Evolutionary conservation across 37 sponge, comb jelly and placozoan genomes (phyloP), one percentile per base, ranked within the genome.

Genomic region (Haliclona indistincta): DNA sequence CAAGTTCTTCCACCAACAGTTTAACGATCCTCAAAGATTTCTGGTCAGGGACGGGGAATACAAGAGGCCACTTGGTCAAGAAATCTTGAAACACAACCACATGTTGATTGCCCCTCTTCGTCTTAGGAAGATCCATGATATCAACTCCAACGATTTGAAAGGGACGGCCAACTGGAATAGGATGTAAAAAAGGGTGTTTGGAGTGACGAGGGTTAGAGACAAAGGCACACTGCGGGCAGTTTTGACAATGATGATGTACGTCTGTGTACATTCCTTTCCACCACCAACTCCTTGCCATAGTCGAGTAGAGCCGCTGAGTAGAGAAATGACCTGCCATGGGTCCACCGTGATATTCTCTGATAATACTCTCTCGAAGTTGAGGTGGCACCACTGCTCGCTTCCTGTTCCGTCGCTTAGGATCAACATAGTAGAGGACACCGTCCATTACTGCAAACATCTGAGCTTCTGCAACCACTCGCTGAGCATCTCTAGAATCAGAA

Each of bases 81-180:
- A 51, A 77, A 6, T 77, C 67, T 34, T 66, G 39, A 66, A 77
- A 77, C 1, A 56, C 56, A 11, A 77, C 47, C 2, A 64, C 68
- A 51, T 77, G 65, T 1, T 66, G 62, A 66, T 77, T 77, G 11
- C 78, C 78, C 0, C 29, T 3, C 1, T 26, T 51, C 2, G 88
- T 75, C 55, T 22, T 11, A 2, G 76, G 87, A 17, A 80, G 63
- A 15, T 79, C 67, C 23, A 72, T 51, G 19, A 85, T 79, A 68
- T 85, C 86, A 38, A 85, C 68, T 2, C 73, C 79, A 15, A 85
- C 74, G 26, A 26, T 61, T 20, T 79, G 55, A 81, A 86, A 86
- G n/a, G 80, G 87, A 20, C 74, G 54, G 1, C 39, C 68, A 19
- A 66, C 78, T 2, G 78, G 74, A 6, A 74, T 74, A 19, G 62